A percentile compares a stretch with the other conserved stretches of the same genome.
Evolutionary conservation across 1,140 invertebrate genomes (phyloP).

Genomic region (Drosophila novamexicana): DNA sequence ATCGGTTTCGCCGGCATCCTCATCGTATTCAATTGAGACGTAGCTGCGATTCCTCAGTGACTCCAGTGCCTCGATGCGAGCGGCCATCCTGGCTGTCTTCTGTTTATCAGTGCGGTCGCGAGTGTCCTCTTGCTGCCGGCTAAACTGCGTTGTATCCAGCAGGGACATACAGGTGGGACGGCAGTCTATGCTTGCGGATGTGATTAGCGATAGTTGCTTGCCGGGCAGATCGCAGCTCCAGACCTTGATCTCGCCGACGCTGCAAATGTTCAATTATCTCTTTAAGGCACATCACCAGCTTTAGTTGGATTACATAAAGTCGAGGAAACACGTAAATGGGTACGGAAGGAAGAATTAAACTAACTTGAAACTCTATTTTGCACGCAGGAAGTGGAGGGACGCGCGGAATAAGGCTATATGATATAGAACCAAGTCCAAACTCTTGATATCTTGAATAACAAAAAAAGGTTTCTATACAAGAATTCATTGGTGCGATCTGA

Average conservation of each 20-base stretch:
- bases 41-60: slow-evolving; percentile 35
- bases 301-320: no score
- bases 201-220: slow-evolving; percentile 85
- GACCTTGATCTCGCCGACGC: slow-evolving; percentile 91
- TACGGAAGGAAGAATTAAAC: no score
- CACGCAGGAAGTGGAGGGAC: no score
- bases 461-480: no score
- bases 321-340: no score
- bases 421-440: no score
- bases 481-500: no score
- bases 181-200: slow-evolving; percentile 86
- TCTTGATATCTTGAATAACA: no score
- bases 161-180: slow-evolving; percentile 87
- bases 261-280: slow-evolving; percentile 67
- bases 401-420: no score
- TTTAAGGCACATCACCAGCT: no score
- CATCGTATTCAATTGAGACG: slow-evolving; percentile 62
- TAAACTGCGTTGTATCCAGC: slow-evolving; percentile 66
- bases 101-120: background rate
- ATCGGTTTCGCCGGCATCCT: slow-evolving; percentile 21
- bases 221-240: slow-evolving; percentile 87
- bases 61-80: background rate
- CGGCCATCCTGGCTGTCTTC: background rate
- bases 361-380: no score
- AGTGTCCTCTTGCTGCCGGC: slow-evolving; percentile 7